Evolutionary conservation across 92 coral and sea anemone genomes (phyloP).

Genomic region (Palythoa grandiflora): DNA sequence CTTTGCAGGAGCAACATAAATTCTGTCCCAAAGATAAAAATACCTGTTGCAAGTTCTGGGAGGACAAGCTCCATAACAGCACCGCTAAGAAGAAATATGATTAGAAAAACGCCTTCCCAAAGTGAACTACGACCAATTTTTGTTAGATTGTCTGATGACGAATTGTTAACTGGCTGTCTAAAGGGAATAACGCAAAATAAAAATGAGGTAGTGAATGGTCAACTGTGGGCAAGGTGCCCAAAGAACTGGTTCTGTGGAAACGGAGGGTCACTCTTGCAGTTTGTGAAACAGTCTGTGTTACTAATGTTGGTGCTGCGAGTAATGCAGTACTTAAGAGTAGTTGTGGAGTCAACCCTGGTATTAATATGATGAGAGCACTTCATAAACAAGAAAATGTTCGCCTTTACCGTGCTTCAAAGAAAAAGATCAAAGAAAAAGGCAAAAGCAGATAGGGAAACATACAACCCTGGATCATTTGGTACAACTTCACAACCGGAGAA

Average conservation of each 20-base stretch:
- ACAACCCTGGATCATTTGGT: slow-evolving; percentile 47
- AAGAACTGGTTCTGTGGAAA: slow-evolving; percentile 1
- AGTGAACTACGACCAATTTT: slow-evolving; percentile 40
- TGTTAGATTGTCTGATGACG: slow-evolving; percentile 47
- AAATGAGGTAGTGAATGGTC: slow-evolving; percentile 1
- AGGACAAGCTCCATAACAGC: slow-evolving; percentile 50
- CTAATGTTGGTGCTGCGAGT: slow-evolving; percentile 7
- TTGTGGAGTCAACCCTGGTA: slow-evolving; percentile 2
- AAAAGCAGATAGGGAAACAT: slow-evolving; percentile 37
- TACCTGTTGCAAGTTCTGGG: slow-evolving; percentile 70
- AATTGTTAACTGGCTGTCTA: slow-evolving; percentile 51
- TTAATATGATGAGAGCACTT: slow-evolving; percentile 34
- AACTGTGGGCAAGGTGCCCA: slow-evolving; percentile 16
- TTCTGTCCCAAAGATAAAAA: slow-evolving; percentile 47
- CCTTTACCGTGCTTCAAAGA: slow-evolving; percentile 33
- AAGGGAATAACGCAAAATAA: slow-evolving; percentile 61
- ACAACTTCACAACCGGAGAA: slow-evolving; percentile 46
- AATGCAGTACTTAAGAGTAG: not conserved
- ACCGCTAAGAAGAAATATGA: slow-evolving; percentile 13
- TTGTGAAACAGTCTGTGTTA: slow-evolving; percentile 20
- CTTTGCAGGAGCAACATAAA: slow-evolving; percentile 59
- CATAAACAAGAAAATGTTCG: slow-evolving; percentile 31
- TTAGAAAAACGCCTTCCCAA: slow-evolving; percentile 26
- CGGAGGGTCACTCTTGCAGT: slow-evolving; percentile 34
- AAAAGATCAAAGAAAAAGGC: slow-evolving; percentile 39